Evolutionary conservation across 2,797 vertebrate genomes (phyloP), one percentile per base, ranked within the genome.

Genomic region (Syngnathus rostellatus): DNA sequence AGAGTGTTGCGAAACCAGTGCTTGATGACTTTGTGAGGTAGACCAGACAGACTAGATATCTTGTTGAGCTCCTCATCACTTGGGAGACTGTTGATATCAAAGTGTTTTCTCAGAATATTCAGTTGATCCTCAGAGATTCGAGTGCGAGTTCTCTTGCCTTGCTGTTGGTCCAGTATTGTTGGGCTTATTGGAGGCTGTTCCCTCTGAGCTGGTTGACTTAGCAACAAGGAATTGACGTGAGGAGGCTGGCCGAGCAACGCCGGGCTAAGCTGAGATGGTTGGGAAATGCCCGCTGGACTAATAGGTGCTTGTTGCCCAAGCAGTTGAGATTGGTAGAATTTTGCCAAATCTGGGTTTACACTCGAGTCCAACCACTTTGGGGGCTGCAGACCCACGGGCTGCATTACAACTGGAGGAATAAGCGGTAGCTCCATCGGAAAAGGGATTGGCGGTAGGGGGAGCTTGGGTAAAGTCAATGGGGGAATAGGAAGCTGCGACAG

Each of bases 1-100:
- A 99, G 89, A 0, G 97, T 99, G 82, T 99, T 99, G 76, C 97
- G 92, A 85, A 99, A 99, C 97, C 97, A 99, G 87, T 99, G 97
- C 86, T 99, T 99, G 81, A 99, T 98, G 72, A 99, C 97, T 75
- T 99, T 99, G 84, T 97, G 94, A 65, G 94, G 94, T 85, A 99
- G 75, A 58, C 94, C 92, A 0, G 96, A 97, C 67, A 94, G 90
- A 80, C 91, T 89, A 1, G 95, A 95, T 94, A 99, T 97, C 85
- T 97, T 95, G 81, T 92, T 94, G 76, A 99, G 94, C 80, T 98
- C 96, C 55, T 98, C 97, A 72, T 99, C 97, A 71, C 94, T 96
- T 2, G 97, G 97, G 43, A 97, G 96, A 80, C 94, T 98, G 88
- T 97, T 99, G 70, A 99, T 99, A 83, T 99, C 96, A 79, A 99